phyloP scores from a whole-genome alignment of 2,797 vertebrate genomes.

The Myotis vivesi region DNA sequence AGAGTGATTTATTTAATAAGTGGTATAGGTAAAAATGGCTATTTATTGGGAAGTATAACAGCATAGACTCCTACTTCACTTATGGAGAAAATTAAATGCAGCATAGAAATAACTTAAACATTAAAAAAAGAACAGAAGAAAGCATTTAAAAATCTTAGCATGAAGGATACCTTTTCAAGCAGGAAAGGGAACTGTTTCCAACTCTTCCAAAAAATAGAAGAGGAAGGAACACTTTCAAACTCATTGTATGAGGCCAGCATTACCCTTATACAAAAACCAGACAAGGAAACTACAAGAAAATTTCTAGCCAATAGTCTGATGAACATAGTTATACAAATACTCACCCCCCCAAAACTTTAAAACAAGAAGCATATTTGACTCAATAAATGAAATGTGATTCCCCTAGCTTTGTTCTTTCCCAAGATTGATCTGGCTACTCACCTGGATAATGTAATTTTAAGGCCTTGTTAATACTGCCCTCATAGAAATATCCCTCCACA shows the following conservation, averaged over 20 bases:
- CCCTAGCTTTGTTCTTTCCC: neutral
- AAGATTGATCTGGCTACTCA: neutral
- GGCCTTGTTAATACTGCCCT: neutral
- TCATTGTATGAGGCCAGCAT: neutral
- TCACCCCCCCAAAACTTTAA: neutral
- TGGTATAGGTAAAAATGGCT: neutral
- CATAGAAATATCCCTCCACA: neutral
- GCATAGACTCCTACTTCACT: neutral
- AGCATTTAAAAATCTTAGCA: neutral
- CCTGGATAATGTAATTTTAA: neutral
- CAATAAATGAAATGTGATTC: neutral
- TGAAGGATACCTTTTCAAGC: neutral
- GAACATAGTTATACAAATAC: neutral
- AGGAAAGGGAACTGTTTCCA: neutral
- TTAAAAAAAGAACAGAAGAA: neutral
- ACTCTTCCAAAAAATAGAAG: neutral
- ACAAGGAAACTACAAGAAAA: neutral
- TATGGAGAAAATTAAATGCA: neutral
- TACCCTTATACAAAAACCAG: neutral
- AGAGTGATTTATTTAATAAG: neutral
- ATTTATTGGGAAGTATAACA: neutral
- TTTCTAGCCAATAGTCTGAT: too few species aligned
- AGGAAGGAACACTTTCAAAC: neutral
- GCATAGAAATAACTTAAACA: neutral
- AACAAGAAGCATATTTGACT: neutral